phyloP scores from a whole-genome alignment of 1,140 invertebrate species.

The Trissolcus basalis region DNA sequence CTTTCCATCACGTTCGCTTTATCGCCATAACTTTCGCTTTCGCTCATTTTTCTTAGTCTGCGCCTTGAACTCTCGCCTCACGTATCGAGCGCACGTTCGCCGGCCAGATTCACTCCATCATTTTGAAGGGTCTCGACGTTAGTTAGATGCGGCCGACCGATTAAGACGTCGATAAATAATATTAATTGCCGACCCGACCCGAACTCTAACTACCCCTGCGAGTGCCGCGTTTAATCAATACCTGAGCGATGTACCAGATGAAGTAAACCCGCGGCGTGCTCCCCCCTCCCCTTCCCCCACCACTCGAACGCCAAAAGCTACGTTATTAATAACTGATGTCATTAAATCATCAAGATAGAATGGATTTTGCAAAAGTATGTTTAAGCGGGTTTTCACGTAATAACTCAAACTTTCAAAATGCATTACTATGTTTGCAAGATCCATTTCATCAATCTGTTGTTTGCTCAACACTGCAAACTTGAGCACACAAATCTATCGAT shows the following conservation, averaged over 20 bases:
- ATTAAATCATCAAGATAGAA: slow-evolving; percentile 57
- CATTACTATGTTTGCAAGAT: slow-evolving; percentile 16
- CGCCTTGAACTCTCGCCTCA: slow-evolving; percentile 48
- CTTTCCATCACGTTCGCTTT: slow-evolving; percentile 29
- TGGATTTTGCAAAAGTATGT: slow-evolving; percentile 42
- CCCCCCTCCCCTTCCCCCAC: no score
- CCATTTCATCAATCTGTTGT: slow-evolving; percentile 32
- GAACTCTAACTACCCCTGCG: slow-evolving; percentile 48
- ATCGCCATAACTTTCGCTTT: slow-evolving; percentile 46
- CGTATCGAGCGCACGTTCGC: slow-evolving; percentile 38
- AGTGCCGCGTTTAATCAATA: slow-evolving; percentile 74
- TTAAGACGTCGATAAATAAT: slow-evolving; percentile 77
- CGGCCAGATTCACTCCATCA: slow-evolving; percentile 57
- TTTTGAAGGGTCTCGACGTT: slow-evolving; percentile 58
- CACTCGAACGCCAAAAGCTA: slow-evolving; percentile 42
- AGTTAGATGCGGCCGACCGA: slow-evolving; percentile 71
- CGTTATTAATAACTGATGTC: slow-evolving; percentile 54
- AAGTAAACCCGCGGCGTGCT: slow-evolving; percentile 51
- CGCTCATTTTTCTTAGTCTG: slow-evolving; percentile 51
- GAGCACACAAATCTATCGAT: not conserved
- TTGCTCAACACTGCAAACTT: slow-evolving; percentile 9
- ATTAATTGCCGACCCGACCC: slow-evolving; percentile 71
- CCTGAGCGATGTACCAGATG: slow-evolving; percentile 59
- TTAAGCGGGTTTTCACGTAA: slow-evolving; percentile 44
- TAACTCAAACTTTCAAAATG: slow-evolving; percentile 24